Evolutionary conservation across 2,888 invertebrate species (phyloP).

Genomic region (Eudasyphora cyanicolor): DNA sequence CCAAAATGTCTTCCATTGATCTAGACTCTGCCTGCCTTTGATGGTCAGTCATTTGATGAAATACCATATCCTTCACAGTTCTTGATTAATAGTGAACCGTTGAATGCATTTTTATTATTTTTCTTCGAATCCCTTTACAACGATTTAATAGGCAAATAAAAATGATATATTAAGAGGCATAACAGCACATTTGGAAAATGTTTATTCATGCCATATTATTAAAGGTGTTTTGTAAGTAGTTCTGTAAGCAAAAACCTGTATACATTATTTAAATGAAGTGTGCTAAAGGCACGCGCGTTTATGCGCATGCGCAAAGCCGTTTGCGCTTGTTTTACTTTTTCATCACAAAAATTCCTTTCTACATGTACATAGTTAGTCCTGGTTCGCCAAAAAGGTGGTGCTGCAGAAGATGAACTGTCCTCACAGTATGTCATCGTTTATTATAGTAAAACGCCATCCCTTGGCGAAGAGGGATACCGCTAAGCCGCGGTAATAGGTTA

Average conservation of each 20-base stretch:
- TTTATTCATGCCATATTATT: neutral
- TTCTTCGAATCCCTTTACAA: neutral
- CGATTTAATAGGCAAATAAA: neutral
- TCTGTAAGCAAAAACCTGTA: constrained; percentile 24
- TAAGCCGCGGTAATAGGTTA: neutral
- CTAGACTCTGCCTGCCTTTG: too few species aligned
- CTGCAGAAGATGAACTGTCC: constrained; percentile 38
- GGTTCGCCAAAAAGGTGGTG: neutral
- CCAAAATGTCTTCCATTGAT: too few species aligned
- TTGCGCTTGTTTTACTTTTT: constrained; percentile 46
- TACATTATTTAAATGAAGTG: constrained; percentile 66
- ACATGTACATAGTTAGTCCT: neutral
- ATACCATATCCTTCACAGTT: too few species aligned
- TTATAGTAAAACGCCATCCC: constrained; percentile 56
- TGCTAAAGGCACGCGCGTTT: too few species aligned
- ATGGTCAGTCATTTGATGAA: too few species aligned
- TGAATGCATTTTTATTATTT: too few species aligned
- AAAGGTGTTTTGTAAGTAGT: constrained; percentile 9
- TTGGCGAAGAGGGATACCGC: constrained; percentile 25
- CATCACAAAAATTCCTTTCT: too few species aligned
- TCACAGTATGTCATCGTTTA: constrained; percentile 59
- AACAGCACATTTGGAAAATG: neutral
- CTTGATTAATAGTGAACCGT: too few species aligned
- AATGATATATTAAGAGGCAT: neutral
- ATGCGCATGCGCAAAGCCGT: constrained; percentile 60